These are phyloP conservation scores for Lepilemur ruficaudatus DNA, from an alignment of 2,797 vertebrate species.

Conservation along the genomic window DNA sequence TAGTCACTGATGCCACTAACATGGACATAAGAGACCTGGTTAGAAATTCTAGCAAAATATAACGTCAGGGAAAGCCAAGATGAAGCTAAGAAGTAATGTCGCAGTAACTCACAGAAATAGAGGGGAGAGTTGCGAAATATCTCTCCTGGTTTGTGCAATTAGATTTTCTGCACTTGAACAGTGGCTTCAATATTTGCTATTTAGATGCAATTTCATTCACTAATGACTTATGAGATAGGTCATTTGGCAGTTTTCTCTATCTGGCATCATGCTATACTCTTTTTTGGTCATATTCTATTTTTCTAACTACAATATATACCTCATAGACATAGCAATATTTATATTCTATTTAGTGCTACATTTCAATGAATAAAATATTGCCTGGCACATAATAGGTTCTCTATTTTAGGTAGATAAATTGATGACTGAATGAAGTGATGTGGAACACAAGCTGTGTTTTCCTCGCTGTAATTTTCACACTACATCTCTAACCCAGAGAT, in stretches of 20 bases:
- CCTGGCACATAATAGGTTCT: background rate
- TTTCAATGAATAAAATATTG: background rate
- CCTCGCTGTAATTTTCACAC: background rate
- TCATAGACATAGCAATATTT: background rate
- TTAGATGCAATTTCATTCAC: background rate
- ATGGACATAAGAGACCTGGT: background rate
- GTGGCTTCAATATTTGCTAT: background rate
- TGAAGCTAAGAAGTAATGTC: background rate
- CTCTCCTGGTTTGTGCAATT: background rate
- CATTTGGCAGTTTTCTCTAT: background rate
- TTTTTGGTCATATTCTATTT: background rate
- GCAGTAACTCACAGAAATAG: background rate
- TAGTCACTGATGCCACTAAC: background rate
- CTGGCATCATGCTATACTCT: background rate
- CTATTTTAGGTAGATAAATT: background rate
- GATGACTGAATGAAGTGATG: background rate
- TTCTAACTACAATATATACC: background rate
- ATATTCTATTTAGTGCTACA: background rate
- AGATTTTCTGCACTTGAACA: background rate
- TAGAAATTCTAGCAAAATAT: background rate
- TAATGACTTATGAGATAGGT: background rate
- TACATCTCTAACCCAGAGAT: background rate
- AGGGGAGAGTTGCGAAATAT: background rate
- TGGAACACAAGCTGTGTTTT: background rate
- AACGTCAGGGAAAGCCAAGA: background rate